Percentiles rank a stretch among this genome's conserved stretches.
Evolutionary conservation across 2,797 vertebrate species (phyloP).

Genomic region (Oreonectes daqikongensis): DNA sequence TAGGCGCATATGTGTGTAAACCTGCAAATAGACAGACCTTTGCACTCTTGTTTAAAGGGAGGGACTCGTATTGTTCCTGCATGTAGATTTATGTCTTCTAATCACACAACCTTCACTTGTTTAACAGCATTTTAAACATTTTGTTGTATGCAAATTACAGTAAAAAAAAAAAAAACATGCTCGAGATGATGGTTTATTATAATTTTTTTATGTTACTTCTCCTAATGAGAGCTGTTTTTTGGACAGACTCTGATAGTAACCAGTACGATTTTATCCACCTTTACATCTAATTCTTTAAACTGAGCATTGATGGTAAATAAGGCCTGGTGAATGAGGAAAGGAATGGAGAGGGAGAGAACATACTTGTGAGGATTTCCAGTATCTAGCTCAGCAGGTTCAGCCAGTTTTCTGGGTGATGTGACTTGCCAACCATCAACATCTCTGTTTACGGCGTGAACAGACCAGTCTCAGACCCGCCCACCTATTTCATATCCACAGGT

Average conservation of each 20-base stretch:
- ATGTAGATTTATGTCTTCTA: conserved; percentile 9
- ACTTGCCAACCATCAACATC: conserved; percentile 40
- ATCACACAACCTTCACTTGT: background rate
- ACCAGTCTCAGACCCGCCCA: conserved; percentile 2
- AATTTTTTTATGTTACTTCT: background rate
- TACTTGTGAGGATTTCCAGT: conserved; percentile 46
- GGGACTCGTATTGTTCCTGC: background rate
- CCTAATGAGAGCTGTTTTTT: background rate
- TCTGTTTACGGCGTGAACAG: conserved; percentile 31
- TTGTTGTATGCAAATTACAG: background rate
- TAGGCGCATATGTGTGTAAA: conserved; percentile 5
- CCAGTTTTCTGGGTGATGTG: conserved; percentile 61
- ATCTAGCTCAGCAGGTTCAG: conserved; percentile 64
- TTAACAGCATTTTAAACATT: background rate
- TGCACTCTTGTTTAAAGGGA: conserved; percentile 31
- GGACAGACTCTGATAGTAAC: background rate
- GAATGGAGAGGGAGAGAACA: background rate
- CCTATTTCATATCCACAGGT: conserved; percentile 8
- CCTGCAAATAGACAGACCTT: conserved; percentile 25
- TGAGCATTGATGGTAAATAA: background rate
- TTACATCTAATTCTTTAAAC: conserved; percentile 7
- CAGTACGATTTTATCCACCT: background rate
- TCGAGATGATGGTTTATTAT: too few species aligned
- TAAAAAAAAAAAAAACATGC: too few species aligned
- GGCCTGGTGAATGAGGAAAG: background rate